Conservation (phyloP, 2,113 vertebrate genomes). For the Salvelinus sp. region DNA sequence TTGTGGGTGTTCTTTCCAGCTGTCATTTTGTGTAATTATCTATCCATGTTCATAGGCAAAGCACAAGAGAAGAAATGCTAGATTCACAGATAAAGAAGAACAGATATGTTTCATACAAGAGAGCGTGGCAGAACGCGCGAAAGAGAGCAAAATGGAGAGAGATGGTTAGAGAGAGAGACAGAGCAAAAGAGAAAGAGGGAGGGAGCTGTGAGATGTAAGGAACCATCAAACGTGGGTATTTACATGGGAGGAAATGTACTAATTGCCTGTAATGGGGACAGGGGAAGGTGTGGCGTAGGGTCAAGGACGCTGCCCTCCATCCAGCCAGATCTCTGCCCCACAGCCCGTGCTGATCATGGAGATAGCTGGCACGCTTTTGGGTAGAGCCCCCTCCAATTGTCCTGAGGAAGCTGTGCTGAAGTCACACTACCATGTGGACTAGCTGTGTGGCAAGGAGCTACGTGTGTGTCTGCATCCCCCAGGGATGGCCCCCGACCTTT, state of each 20-base stretch:
- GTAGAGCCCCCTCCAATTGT: not conserved
- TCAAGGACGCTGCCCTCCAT: constrained; percentile 14
- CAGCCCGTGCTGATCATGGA: constrained; percentile 12
- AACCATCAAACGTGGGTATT: constrained; percentile 36
- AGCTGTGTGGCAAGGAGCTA: not conserved
- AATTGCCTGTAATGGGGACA: constrained; percentile 52
- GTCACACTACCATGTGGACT: not conserved
- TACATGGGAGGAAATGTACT: constrained; percentile 48
- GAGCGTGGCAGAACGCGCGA: constrained; percentile 3
- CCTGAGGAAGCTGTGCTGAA: constrained; percentile 6
- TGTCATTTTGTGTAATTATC: not conserved
- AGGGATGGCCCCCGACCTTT: not conserved
- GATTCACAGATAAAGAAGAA: constrained; percentile 19
- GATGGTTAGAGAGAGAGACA: constrained; percentile 7
- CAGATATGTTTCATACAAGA: not conserved
- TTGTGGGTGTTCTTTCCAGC: constrained; percentile 10
- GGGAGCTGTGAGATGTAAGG: constrained; percentile 25
- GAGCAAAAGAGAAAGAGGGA: constrained; percentile 6
- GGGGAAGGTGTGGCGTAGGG: constrained; percentile 34
- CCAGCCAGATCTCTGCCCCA: constrained; percentile 21
- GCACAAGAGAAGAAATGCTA: not conserved
- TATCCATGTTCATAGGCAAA: not conserved
- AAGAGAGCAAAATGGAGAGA: constrained; percentile 3
- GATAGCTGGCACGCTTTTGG: constrained; percentile 27
- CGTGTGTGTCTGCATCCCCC: constrained; percentile 3